Evolutionary conservation across 2,888 invertebrate genomes (phyloP).

Genomic region (Stenurella melanura): DNA sequence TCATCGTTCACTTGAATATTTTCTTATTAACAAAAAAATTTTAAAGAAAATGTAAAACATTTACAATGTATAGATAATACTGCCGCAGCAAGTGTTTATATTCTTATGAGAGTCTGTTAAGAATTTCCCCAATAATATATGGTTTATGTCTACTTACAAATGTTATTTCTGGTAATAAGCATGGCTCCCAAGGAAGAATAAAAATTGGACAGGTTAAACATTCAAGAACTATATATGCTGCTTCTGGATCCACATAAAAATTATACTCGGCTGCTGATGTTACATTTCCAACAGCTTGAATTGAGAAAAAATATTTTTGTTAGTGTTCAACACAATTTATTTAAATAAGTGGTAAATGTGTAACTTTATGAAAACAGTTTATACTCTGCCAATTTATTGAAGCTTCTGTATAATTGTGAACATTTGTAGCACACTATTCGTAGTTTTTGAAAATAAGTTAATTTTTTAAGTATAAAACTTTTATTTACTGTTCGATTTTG

Average conservation of each 20-base stretch:
- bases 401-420: too few relatives aligned
- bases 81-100: neutral
- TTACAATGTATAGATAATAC: too few relatives aligned
- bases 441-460: too few relatives aligned
- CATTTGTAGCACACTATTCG: too few relatives aligned
- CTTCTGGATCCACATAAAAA: conserved; percentile 86
- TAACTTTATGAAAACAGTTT: too few relatives aligned
- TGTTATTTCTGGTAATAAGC: conserved; percentile 54
- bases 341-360: too few relatives aligned
- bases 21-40: too few relatives aligned
- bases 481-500: too few relatives aligned
- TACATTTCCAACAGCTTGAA: conserved; percentile 77
- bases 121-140: neutral
- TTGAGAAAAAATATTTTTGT: neutral
- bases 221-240: conserved; percentile 82
- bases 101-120: neutral
- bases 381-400: too few relatives aligned
- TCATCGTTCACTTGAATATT: too few relatives aligned
- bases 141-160: conserved; percentile 65
- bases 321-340: neutral
- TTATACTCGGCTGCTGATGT: conserved; percentile 84
- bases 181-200: conserved; percentile 83
- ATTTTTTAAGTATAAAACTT: too few relatives aligned
- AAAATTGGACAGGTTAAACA: conserved; percentile 76
- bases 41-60: too few relatives aligned